Evolutionary conservation across 2,888 invertebrate genomes (phyloP).

Genomic region (Phengaris arion): DNA sequence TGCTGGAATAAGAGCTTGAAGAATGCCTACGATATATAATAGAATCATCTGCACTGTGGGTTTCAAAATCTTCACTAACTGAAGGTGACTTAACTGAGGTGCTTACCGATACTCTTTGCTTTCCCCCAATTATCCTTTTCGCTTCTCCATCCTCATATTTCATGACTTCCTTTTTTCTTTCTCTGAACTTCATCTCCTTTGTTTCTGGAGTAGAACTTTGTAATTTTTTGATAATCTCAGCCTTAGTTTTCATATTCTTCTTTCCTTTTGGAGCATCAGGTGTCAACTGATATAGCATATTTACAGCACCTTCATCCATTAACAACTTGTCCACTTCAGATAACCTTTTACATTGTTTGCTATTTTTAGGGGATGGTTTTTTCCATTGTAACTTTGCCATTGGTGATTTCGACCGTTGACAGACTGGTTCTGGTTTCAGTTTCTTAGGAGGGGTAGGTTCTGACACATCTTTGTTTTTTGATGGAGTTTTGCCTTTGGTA

Average conservation of each 20-base stretch:
- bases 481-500: constrained; percentile 60
- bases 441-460: constrained; percentile 53
- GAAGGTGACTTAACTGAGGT: constrained; percentile 76
- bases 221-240: constrained; percentile 82
- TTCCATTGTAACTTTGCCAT: constrained; percentile 67
- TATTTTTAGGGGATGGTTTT: constrained; percentile 67
- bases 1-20: constrained; percentile 89
- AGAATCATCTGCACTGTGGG: constrained; percentile 85
- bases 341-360: constrained; percentile 77
- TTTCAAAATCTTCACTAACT: constrained; percentile 81
- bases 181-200: constrained; percentile 74
- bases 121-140: constrained; percentile 59
- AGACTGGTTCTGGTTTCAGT: constrained; percentile 50
- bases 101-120: constrained; percentile 61
- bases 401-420: constrained; percentile 58
- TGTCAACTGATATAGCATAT: constrained; percentile 90
- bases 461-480: constrained; percentile 54
- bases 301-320: constrained; percentile 92
- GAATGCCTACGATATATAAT: constrained; percentile 90
- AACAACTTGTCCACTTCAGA: constrained; percentile 87
- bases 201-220: constrained; percentile 71
- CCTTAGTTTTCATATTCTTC: constrained; percentile 75
- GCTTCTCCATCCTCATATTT: constrained; percentile 62
- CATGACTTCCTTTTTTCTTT: constrained; percentile 68
- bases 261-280: constrained; percentile 73